Percentiles rank a stretch among this genome's conserved stretches.
Evolutionary conservation across 2,888 invertebrate species (phyloP).

Genomic region (Eilema sororculum): DNA sequence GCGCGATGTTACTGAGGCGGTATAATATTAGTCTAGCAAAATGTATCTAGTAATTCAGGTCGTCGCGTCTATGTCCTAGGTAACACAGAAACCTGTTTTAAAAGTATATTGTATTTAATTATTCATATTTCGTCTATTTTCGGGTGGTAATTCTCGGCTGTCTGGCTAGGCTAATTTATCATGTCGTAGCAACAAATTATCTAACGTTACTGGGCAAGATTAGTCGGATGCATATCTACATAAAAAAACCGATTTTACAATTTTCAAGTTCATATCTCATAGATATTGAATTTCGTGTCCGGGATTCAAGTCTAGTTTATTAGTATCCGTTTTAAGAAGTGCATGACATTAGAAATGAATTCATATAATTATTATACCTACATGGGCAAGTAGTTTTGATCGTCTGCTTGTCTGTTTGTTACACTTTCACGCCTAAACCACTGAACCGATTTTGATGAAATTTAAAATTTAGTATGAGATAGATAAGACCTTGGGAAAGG

Average conservation of each 20-base stretch:
- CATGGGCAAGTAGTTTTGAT: no score
- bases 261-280: constrained; percentile 12
- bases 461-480: no score
- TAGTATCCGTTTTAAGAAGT: background rate
- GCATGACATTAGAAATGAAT: background rate
- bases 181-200: constrained; percentile 21
- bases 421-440: no score
- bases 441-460: no score
- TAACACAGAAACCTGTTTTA: constrained; percentile 30
- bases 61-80: constrained; percentile 27
- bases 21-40: background rate
- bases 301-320: background rate
- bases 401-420: no score
- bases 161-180: constrained; percentile 34
- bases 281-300: background rate
- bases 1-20: background rate
- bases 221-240: background rate
- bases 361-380: background rate
- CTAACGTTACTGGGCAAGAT: constrained; percentile 12
- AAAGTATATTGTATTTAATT: constrained; percentile 33
- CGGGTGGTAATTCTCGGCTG: constrained; percentile 37
- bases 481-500: no score
- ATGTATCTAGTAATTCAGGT: constrained; percentile 11
- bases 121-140: constrained; percentile 44
- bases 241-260: constrained; percentile 4